phyloP scores from a whole-genome alignment of 1,140 invertebrate genomes.

The Listronotus oregonensis region DNA sequence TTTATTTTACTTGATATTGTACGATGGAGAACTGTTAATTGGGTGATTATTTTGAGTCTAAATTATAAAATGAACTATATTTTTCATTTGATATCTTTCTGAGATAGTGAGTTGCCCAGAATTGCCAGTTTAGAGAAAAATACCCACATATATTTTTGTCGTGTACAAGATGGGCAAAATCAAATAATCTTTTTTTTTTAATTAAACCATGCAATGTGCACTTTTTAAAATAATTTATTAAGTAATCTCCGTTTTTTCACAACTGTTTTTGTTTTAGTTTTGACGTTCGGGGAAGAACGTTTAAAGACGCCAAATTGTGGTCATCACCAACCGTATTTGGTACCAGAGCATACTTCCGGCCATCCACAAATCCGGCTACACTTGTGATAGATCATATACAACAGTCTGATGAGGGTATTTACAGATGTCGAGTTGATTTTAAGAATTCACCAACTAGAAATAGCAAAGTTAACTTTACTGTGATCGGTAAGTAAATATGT shows the following conservation, averaged over 20 bases:
- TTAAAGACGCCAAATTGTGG: slow-evolving; percentile 76
- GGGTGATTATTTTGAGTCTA: too few relatives aligned
- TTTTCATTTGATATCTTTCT: too few relatives aligned
- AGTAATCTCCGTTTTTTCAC: too few relatives aligned
- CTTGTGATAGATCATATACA: slow-evolving; percentile 74
- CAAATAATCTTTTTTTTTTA: not conserved
- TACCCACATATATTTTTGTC: too few relatives aligned
- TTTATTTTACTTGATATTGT: too few relatives aligned
- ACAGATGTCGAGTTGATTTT: slow-evolving; percentile 87
- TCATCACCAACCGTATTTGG: slow-evolving; percentile 80
- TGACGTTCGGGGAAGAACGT: slow-evolving; percentile 76
- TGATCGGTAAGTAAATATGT: slow-evolving; percentile 73
- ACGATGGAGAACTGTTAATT: too few relatives aligned
- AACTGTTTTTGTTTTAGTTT: slow-evolving; percentile 66
- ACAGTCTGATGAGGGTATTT: slow-evolving; percentile 78
- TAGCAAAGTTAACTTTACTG: slow-evolving; percentile 82
- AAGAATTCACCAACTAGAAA: slow-evolving; percentile 84
- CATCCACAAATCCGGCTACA: slow-evolving; percentile 69
- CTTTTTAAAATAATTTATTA: too few relatives aligned
- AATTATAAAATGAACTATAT: too few relatives aligned
- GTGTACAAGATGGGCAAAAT: too few relatives aligned
- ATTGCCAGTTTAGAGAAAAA: too few relatives aligned
- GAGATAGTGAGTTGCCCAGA: too few relatives aligned
- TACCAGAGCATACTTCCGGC: slow-evolving; percentile 74
- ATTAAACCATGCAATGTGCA: too few relatives aligned